A percentile compares a stretch with the other conserved stretches of the same genome.
Evolutionary conservation across 2,888 invertebrate genomes (phyloP).

Genomic region (Lasioglossum malachurum): DNA sequence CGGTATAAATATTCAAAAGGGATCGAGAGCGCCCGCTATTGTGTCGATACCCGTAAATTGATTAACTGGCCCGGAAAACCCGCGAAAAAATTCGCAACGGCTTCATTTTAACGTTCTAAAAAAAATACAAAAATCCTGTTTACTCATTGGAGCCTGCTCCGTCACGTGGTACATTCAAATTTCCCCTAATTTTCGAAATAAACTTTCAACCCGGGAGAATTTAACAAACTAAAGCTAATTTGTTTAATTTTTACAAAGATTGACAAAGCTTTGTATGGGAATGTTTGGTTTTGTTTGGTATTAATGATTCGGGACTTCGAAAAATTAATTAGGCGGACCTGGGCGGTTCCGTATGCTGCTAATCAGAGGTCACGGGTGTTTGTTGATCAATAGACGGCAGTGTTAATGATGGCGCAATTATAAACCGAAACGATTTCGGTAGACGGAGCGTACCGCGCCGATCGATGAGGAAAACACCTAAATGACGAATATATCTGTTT

Average conservation of each 20-base stretch:
- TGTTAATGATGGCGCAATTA: constrained; percentile 53
- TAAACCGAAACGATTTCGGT: constrained; percentile 50
- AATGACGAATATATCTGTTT: constrained; percentile 55
- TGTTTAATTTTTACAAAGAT: background rate
- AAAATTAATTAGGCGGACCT: background rate
- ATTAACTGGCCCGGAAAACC: constrained; percentile 70
- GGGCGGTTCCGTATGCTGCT: background rate
- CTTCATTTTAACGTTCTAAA: constrained; percentile 33
- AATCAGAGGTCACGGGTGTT: constrained; percentile 41
- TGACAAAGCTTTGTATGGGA: background rate
- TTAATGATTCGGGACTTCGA: background rate
- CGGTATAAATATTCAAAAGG: constrained; percentile 65
- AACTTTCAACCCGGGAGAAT: too few species aligned
- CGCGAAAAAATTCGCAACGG: constrained; percentile 18
- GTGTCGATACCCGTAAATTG: constrained; percentile 77
- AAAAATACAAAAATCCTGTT: background rate
- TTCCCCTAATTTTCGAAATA: background rate
- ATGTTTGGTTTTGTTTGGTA: background rate
- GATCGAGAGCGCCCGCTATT: constrained; percentile 64
- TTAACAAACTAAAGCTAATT: background rate
- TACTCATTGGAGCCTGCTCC: background rate
- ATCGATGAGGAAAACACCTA: constrained; percentile 30
- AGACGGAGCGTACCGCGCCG: constrained; percentile 26
- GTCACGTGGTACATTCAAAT: background rate
- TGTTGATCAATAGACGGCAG: constrained; percentile 46